Conservation (phyloP, 2,113 vertebrate genomes). For the Notarius quadriscutis region DNA sequence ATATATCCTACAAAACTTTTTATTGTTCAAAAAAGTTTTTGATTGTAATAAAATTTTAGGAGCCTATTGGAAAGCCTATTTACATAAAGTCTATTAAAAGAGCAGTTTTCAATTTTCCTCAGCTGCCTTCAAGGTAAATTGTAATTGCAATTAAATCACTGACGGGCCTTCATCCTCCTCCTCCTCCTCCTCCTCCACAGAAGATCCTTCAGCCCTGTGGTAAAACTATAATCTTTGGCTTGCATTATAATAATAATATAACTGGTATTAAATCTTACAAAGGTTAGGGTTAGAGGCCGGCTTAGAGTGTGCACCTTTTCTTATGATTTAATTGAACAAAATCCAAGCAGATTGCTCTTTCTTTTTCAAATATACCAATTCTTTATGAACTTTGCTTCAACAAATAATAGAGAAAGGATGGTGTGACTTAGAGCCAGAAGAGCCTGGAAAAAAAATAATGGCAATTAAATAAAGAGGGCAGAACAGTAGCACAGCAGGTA, state of each 20-base stretch:
- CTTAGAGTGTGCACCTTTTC: not conserved
- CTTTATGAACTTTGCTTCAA: not conserved
- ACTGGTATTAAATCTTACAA: not conserved
- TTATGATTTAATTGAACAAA: not conserved
- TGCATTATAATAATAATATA: no score
- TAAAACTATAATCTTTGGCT: not conserved
- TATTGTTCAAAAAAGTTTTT: not conserved
- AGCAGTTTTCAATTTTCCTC: not conserved
- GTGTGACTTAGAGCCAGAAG: not conserved
- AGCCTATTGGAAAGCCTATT: not conserved
- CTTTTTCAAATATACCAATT: not conserved
- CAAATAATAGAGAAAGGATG: not conserved
- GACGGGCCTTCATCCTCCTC: not conserved
- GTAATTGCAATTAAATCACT: conserved; percentile 2
- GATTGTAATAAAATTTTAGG: not conserved
- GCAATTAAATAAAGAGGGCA: not conserved
- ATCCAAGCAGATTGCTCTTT: not conserved
- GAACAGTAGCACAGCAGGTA: not conserved
- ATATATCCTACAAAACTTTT: not conserved
- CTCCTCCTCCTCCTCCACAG: not conserved
- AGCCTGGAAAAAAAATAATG: not conserved
- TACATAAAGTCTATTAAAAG: not conserved
- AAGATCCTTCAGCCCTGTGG: not conserved
- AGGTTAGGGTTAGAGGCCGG: not conserved
- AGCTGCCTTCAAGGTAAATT: not conserved